Percentiles rank a stretch among this genome's conserved stretches.
Evolutionary conservation across 2,888 invertebrate species (phyloP).

Genomic region (Timema podura): DNA sequence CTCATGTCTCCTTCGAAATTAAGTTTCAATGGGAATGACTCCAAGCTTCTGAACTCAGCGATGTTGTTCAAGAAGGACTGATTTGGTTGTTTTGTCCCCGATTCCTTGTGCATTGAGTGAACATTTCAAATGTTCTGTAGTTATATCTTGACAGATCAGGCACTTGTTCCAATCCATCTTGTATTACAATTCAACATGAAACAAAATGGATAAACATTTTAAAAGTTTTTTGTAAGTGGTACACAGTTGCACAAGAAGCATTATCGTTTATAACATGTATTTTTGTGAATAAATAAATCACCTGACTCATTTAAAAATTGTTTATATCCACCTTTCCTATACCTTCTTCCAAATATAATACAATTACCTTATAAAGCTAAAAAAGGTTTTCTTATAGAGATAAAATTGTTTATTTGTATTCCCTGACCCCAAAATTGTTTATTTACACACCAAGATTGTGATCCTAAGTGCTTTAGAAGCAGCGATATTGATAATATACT

Average conservation of each 20-base stretch:
- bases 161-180: constrained; percentile 10
- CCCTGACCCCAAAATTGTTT: constrained; percentile 4
- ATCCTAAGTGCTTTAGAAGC: constrained; percentile 1
- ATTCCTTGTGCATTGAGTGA: not conserved
- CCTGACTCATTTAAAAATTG: not conserved
- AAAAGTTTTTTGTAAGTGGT: too few relatives aligned
- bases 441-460: not conserved
- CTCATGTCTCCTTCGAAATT: not conserved
- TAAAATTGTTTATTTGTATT: not conserved
- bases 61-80: too few relatives aligned
- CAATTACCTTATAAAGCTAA: too few relatives aligned
- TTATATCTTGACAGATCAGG: not conserved
- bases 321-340: too few relatives aligned
- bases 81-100: not conserved
- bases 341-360: too few relatives aligned
- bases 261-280: too few relatives aligned
- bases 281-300: not conserved
- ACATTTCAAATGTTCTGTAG: not conserved
- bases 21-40: too few relatives aligned
- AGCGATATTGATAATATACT: constrained; percentile 4
- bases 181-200: constrained; percentile 9
- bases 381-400: too few relatives aligned
- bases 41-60: too few relatives aligned
- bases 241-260: too few relatives aligned
- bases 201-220: not conserved